Conservation (phyloP, 2,797 vertebrate genomes). For the Cirrhinus mrigala region DNA sequence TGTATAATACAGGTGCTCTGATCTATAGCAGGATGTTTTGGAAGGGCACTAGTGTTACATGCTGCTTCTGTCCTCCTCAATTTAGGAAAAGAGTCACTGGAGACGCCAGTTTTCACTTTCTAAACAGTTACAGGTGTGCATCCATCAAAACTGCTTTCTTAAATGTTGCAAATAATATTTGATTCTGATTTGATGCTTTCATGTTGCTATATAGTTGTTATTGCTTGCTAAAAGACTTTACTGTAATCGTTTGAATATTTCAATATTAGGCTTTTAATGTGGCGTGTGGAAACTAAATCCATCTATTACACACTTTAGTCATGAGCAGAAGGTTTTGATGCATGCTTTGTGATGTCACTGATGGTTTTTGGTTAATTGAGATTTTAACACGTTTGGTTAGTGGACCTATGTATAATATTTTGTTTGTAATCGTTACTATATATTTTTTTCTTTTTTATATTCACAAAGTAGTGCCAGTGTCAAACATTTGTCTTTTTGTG, state of each 20-base stretch:
- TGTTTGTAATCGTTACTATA: neutral
- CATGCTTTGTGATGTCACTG: neutral
- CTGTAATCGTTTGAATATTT: neutral
- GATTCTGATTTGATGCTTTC: neutral
- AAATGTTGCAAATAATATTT: neutral
- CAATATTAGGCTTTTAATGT: neutral
- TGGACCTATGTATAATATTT: neutral
- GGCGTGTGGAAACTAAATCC: neutral
- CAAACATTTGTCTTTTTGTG: too few species aligned
- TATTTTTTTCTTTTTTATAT: neutral
- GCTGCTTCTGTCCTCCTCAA: neutral
- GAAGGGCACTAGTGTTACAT: neutral
- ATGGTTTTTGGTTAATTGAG: neutral
- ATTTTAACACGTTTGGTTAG: neutral
- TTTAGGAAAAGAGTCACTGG: neutral
- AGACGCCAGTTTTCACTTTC: constrained; percentile 4
- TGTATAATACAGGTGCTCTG: neutral
- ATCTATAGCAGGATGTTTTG: neutral
- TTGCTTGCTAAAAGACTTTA: neutral
- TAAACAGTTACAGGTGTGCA: constrained; percentile 21
- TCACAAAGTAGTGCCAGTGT: neutral
- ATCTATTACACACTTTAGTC: neutral
- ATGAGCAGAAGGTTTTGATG: neutral
- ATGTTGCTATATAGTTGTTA: neutral
- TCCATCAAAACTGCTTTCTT: neutral